Evolutionary conservation across 1,140 invertebrate genomes (phyloP).

Genomic region (Drosophila sp.): DNA sequence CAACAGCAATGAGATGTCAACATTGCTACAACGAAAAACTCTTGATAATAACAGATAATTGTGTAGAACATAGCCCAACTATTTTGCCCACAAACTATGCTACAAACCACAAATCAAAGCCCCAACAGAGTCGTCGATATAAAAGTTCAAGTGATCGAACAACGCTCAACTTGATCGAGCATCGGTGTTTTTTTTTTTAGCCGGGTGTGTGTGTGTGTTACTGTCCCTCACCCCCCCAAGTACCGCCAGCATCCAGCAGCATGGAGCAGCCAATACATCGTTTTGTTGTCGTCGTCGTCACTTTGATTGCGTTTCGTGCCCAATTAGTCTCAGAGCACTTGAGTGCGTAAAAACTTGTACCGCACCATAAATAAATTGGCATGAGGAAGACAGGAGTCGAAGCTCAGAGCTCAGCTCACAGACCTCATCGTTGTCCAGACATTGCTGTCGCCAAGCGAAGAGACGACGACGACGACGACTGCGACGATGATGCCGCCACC

Average conservation of each 20-base stretch:
- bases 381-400: conserved; percentile 75
- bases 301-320: conserved; percentile 82
- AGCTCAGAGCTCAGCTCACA: conserved; percentile 26
- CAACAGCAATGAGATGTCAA: conserved; percentile 74
- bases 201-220: conserved; percentile 2
- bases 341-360: conserved; percentile 82
- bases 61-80: conserved; percentile 82
- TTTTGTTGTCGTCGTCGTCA: conserved; percentile 64
- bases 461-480: conserved; percentile 15
- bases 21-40: conserved; percentile 56
- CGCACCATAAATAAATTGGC: conserved; percentile 82
- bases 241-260: not conserved
- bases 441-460: conserved; percentile 48
- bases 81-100: conserved; percentile 50
- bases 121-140: conserved; percentile 66
- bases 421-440: conserved; percentile 17
- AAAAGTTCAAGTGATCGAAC: conserved; percentile 74
- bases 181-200: conserved; percentile 22
- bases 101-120: conserved; percentile 72
- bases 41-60: conserved; percentile 82
- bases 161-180: conserved; percentile 34
- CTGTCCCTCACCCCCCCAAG: conserved; percentile 4
- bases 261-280: conserved; percentile 44
- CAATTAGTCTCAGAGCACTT: conserved; percentile 82
- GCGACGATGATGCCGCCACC: conserved; percentile 10